Conservation (phyloP, 2,888 invertebrate genomes). For the Epiperipatus broadwayi region DNA sequence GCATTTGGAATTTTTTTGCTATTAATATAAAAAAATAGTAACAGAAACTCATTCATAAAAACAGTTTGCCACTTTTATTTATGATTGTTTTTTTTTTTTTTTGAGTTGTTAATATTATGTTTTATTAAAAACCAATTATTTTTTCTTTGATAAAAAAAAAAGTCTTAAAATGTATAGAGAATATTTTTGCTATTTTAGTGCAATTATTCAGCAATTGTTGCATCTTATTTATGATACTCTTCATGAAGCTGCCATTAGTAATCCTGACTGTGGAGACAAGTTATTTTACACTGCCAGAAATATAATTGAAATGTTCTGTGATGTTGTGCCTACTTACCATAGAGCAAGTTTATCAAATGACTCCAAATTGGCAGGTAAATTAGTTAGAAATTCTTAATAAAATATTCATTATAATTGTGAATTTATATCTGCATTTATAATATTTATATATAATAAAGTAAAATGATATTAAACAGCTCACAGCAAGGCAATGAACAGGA, state of each 20-base stretch:
- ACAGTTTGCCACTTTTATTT: too few species aligned
- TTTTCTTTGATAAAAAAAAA: too few species aligned
- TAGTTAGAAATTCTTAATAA: conserved; percentile 10
- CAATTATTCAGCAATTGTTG: too few species aligned
- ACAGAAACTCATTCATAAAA: too few species aligned
- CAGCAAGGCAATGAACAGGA: too few species aligned
- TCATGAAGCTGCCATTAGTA: conserved; percentile 40
- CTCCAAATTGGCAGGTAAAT: conserved; percentile 62
- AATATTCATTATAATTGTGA: conserved; percentile 4
- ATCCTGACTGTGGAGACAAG: conserved; percentile 39
- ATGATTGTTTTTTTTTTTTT: too few species aligned
- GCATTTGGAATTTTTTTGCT: too few species aligned
- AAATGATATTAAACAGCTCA: not conserved
- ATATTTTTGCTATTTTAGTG: too few species aligned
- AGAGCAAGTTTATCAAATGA: conserved; percentile 56
- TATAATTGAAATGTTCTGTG: conserved; percentile 54
- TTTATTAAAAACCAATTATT: too few species aligned
- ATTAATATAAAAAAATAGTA: too few species aligned
- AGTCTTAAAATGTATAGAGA: too few species aligned
- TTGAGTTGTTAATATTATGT: too few species aligned
- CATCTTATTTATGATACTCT: conserved; percentile 43
- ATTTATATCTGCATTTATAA: not conserved
- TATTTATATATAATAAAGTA: not conserved
- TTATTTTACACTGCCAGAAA: conserved; percentile 48
- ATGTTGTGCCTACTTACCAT: conserved; percentile 57